Conservation (phyloP, 2,113 vertebrate genomes). For the Chaenocephalus aceratus region DNA sequence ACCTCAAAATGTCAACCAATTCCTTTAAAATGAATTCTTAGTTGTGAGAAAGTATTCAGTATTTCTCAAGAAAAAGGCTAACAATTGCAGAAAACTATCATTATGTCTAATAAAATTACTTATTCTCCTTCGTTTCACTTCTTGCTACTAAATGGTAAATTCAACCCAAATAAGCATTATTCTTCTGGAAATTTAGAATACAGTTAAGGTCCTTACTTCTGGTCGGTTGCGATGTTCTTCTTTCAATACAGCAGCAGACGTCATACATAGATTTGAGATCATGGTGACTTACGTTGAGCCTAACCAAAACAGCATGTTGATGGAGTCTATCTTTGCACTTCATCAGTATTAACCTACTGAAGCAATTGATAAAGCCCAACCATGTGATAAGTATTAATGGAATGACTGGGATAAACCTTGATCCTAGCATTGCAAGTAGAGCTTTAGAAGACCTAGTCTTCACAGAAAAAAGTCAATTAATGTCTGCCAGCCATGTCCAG, state of each 20-base stretch:
- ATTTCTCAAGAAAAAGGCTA: no score
- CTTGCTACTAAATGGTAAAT: neutral
- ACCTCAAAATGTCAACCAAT: no score
- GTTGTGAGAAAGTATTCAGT: no score
- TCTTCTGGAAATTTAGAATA: neutral
- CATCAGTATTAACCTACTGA: slow-evolving; percentile 4
- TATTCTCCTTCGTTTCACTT: no score
- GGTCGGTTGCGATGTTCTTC: neutral
- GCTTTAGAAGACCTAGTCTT: neutral
- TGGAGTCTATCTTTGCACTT: neutral
- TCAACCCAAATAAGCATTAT: neutral
- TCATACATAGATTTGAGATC: slow-evolving; percentile 2
- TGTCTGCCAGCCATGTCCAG: slow-evolving; percentile 15
- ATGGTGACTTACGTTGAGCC: neutral
- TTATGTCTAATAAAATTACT: no score
- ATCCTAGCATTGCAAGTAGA: neutral
- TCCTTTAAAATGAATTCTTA: no score
- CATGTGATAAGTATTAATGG: neutral
- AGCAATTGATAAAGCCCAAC: neutral
- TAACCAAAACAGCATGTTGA: neutral
- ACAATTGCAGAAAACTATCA: no score
- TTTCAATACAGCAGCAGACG: neutral
- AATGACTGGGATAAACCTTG: slow-evolving; percentile 6
- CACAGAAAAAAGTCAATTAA: slow-evolving; percentile 38
- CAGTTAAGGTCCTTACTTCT: neutral